Percentiles rank a stretch among this genome's conserved stretches.
Evolutionary conservation across 2,797 vertebrate species (phyloP).

Genomic region (Ctenopoma kingsleyae): DNA sequence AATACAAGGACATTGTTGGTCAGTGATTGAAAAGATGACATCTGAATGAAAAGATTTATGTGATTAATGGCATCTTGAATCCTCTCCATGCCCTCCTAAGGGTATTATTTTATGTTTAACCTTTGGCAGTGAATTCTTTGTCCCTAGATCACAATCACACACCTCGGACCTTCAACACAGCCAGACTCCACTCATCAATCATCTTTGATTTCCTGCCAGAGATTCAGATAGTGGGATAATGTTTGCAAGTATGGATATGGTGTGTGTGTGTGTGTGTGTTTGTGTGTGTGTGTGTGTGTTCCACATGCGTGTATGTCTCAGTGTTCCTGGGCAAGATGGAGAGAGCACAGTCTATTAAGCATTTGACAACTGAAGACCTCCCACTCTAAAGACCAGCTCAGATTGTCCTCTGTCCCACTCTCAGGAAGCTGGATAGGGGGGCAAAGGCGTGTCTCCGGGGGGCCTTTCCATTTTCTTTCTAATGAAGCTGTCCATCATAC

Average conservation of each 20-base stretch:
- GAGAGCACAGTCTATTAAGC: constrained; percentile 83
- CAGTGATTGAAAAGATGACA: constrained; percentile 57
- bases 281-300: constrained; percentile 32
- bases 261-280: constrained; percentile 22
- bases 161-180: constrained; percentile 72
- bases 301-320: constrained; percentile 11
- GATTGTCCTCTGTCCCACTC: constrained; percentile 70
- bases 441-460: constrained; percentile 69
- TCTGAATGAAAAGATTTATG: constrained; percentile 40
- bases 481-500: constrained; percentile 83
- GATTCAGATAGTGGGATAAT: constrained; percentile 57
- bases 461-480: constrained; percentile 78
- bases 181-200: constrained; percentile 77
- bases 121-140: constrained; percentile 69
- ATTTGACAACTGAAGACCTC: constrained; percentile 84
- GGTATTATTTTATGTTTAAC: constrained; percentile 64
- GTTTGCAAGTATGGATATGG: constrained; percentile 25
- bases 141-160: constrained; percentile 72
- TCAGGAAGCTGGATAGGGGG: constrained; percentile 58
- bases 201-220: constrained; percentile 83
- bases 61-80: constrained; percentile 71
- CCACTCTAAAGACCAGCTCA: constrained; percentile 77
- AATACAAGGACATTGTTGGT: constrained; percentile 5
- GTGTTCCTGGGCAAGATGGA: constrained; percentile 62
- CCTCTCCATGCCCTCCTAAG: constrained; percentile 33